A percentile compares a stretch with the other conserved stretches of the same genome.
phyloP scores from a whole-genome alignment of 1,140 invertebrate genomes.

The Teleogryllus occipitalis region DNA sequence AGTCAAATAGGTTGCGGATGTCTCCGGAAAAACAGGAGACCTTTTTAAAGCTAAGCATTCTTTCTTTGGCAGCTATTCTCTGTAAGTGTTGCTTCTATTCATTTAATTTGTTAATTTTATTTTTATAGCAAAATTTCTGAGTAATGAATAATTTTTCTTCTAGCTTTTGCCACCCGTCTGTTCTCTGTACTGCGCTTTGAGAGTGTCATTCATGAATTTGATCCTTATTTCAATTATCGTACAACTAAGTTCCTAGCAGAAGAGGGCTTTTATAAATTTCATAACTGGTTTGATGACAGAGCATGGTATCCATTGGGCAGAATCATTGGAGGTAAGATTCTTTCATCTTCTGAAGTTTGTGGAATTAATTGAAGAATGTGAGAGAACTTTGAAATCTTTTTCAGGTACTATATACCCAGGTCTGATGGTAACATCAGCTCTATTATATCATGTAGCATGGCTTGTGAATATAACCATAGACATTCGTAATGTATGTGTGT shows the following conservation, averaged over 20 bases:
- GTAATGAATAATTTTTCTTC: slow-evolving; percentile 35
- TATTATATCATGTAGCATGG: slow-evolving; percentile 80
- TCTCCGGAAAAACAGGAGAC: slow-evolving; percentile 91
- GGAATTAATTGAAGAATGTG: too few relatives aligned
- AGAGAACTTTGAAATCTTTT: slow-evolving; percentile 24
- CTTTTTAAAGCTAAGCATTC: slow-evolving; percentile 81
- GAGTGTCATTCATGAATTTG: slow-evolving; percentile 97
- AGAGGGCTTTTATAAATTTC: slow-evolving; percentile 95
- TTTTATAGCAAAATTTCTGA: slow-evolving; percentile 10
- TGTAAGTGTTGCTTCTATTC: slow-evolving; percentile 57
- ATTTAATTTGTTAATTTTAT: neutral
- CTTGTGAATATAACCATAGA: slow-evolving; percentile 90
- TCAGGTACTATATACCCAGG: slow-evolving; percentile 94
- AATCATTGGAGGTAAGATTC: slow-evolving; percentile 77
- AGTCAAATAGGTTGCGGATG: slow-evolving; percentile 35
- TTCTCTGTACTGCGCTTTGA: slow-evolving; percentile 97
- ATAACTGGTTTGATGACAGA: slow-evolving; percentile 98
- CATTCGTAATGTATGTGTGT: slow-evolving; percentile 96
- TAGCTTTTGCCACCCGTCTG: slow-evolving; percentile 89
- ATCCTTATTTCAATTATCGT: slow-evolving; percentile 98
- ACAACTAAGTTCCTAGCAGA: slow-evolving; percentile 91
- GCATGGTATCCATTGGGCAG: slow-evolving; percentile 97
- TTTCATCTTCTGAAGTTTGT: neutral
- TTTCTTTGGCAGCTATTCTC: slow-evolving; percentile 83
- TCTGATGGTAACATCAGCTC: slow-evolving; percentile 94